Evolutionary conservation across 2,113 vertebrate species (phyloP).

Genomic region (Salvelinus sp.): DNA sequence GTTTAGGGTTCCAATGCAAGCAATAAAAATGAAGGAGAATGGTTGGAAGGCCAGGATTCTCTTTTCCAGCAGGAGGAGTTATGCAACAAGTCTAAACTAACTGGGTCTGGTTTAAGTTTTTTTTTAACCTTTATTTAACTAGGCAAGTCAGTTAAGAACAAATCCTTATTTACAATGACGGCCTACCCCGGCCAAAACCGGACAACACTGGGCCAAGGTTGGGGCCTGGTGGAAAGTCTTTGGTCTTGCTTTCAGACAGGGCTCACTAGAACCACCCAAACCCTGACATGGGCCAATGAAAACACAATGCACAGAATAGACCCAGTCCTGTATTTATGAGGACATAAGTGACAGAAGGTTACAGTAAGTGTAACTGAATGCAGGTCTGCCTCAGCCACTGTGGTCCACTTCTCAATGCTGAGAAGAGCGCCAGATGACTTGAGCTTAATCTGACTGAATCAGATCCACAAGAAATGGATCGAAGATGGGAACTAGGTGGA

Average conservation of each 20-base stretch:
- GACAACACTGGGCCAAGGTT: no score
- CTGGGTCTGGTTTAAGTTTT: no score
- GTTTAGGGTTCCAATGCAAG: background rate
- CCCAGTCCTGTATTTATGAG: slow-evolving; percentile 10
- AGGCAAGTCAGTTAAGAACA: no score
- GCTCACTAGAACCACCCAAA: slow-evolving; percentile 9
- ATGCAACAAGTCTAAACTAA: slow-evolving; percentile 5
- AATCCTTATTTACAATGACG: no score
- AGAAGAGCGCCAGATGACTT: slow-evolving; percentile 16
- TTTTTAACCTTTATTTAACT: no score
- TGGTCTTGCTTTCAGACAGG: slow-evolving; percentile 24
- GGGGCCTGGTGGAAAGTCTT: slow-evolving; percentile 34
- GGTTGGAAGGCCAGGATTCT: background rate
- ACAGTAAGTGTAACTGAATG: slow-evolving; percentile 33
- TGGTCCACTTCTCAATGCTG: slow-evolving; percentile 22
- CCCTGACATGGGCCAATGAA: no score
- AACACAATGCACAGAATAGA: slow-evolving; percentile 25
- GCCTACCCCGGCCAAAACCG: no score
- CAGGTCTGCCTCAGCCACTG: slow-evolving; percentile 22
- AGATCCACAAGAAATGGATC: background rate
- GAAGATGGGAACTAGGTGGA: background rate
- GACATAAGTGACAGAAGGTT: slow-evolving; percentile 25
- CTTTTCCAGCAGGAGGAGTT: slow-evolving; percentile 32
- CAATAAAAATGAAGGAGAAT: background rate
- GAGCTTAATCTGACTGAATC: background rate